Conservation (phyloP, 2,113 vertebrate species). For the human region DNA sequence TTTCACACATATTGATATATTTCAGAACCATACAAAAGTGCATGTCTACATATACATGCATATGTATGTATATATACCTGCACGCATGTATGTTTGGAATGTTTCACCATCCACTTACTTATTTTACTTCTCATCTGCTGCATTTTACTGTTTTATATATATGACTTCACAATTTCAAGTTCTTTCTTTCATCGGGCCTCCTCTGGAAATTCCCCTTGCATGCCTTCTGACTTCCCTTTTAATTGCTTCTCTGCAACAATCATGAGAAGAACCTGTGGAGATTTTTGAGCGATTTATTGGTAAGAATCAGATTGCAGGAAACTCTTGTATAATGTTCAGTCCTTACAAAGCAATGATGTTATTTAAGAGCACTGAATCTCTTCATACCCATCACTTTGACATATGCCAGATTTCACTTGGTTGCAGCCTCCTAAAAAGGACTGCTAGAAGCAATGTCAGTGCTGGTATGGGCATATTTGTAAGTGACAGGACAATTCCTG, state of each 20-base stretch:
- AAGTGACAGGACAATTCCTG: conserved; percentile 57
- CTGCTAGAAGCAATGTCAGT: conserved; percentile 38
- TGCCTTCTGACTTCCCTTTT: background rate
- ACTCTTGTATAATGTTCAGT: background rate
- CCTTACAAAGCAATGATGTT: conserved; percentile 38
- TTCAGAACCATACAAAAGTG: background rate
- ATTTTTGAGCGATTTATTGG: conserved; percentile 24
- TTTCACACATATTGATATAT: background rate
- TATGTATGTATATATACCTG: rapidly evolving
- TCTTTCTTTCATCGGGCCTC: background rate
- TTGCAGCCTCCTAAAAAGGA: background rate
- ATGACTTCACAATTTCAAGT: background rate
- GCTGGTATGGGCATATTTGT: background rate
- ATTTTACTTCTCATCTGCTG: background rate
- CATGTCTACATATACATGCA: background rate
- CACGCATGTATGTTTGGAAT: background rate
- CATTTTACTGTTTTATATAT: background rate
- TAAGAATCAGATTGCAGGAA: background rate
- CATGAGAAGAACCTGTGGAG: background rate
- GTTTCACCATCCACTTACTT: background rate
- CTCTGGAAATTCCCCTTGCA: background rate
- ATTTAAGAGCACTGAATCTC: conserved; percentile 42
- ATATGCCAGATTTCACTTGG: background rate
- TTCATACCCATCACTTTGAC: conserved; percentile 36
- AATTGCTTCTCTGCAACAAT: background rate